A percentile compares a stretch with the other conserved stretches of the same genome.
Conservation (phyloP, 2,888 invertebrate genomes). For the Patella caerulea region DNA sequence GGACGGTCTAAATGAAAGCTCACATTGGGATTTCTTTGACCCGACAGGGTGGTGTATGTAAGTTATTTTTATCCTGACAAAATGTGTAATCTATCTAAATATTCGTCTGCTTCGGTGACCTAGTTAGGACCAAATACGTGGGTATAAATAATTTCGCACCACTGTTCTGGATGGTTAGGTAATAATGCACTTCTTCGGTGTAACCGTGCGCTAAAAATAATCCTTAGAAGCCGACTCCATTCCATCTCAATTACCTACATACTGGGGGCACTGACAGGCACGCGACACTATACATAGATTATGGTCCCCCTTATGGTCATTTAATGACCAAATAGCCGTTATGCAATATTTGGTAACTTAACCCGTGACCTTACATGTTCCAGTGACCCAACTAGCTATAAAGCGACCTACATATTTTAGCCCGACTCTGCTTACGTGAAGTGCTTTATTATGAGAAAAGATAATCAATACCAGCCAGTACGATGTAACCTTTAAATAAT, state of each 20-base stretch:
- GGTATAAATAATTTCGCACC: background rate
- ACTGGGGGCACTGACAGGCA: too few species aligned
- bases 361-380: conserved; percentile 22
- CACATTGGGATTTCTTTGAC: background rate
- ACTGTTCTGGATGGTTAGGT: background rate
- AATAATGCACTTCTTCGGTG: conserved; percentile 1
- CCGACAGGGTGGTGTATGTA: background rate
- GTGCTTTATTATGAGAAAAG: background rate
- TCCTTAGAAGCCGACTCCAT: background rate
- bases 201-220: conserved; percentile 6
- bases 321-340: background rate
- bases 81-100: conserved; percentile 12
- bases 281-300: too few species aligned
- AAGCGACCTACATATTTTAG: conserved; percentile 18
- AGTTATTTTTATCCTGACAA: conserved; percentile 7
- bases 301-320: background rate
- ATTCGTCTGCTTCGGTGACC: conserved; percentile 8
- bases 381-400: conserved; percentile 18
- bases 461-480: background rate
- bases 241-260: too few species aligned
- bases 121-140: background rate
- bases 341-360: conserved; percentile 14
- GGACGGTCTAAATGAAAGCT: too few species aligned
- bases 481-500: background rate
- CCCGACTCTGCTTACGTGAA: conserved; percentile 22